Base-by-base conservation (phyloP, 1,140 invertebrate genomes). In the Megathymus violae region DNA sequence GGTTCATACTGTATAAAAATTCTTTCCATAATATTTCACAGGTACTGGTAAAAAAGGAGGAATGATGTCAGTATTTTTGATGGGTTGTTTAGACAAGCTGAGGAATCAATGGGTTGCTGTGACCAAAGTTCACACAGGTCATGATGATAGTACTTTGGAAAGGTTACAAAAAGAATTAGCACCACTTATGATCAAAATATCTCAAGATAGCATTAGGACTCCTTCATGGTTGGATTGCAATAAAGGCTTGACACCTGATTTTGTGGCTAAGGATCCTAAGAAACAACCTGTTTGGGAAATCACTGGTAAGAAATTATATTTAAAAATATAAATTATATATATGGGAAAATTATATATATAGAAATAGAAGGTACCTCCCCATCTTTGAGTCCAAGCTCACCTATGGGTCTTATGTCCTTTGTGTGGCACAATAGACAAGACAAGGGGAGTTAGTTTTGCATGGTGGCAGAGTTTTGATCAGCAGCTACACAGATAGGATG, bases 241-340 rank as follows among this genome's bases (percentile, higher is more conserved):
- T 19, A 97, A 96, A 80, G 92, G 94, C 0, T 93, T 98, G 91
- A 91, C 97, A 6, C 98, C 98, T 0, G 97, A 98, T 92, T 98
- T 98, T 88, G 93, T 98, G 3, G 95, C 95, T 9, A 93, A 89
- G 64, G 94, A 97, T 91, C 97, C 97, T 0, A 96, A 96, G 88
- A 91, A 94, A 50, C 95, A 97, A 81, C 97, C 97, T 1, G 96
- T 98, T 10, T 98, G 97, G 97, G 97, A 98, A 92, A 97, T 99
- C 25, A 96, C 96, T 1, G 97, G 90, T 91, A 52, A 64, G 65
- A 25, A 64, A 69, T 64, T 51, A 6, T 34, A 34, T 25, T 50
- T 63, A 31, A 11, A 14, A 17, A 15, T 10, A 59, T 38, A 44
- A 1, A 4, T 2, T 13, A n/a, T n/a, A n/a, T n/a, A n/a, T n/a